Percentiles rank a stretch among this genome's conserved stretches.
phyloP scores from a whole-genome alignment of 1,140 invertebrate genomes.

The Eurosta solidaginis region DNA sequence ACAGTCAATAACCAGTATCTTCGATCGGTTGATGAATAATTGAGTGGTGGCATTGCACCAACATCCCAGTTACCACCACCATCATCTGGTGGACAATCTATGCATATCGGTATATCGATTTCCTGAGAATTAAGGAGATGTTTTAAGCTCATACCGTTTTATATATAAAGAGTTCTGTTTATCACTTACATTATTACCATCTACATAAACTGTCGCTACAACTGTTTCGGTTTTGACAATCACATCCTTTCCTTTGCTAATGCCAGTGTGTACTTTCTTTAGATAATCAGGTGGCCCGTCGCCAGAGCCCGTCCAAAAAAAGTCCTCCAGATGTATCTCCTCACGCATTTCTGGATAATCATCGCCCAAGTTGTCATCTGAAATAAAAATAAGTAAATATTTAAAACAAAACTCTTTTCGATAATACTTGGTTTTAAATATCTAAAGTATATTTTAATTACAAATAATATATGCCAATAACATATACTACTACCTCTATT shows the following conservation, averaged over 20 bases:
- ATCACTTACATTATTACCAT: conserved; percentile 53
- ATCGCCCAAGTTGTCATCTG: conserved; percentile 46
- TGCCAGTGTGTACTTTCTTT: conserved; percentile 55
- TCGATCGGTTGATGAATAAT: conserved; percentile 61
- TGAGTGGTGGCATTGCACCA: conserved; percentile 46
- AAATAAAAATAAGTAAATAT: neutral
- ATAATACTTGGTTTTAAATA: too few species aligned
- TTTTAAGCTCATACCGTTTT: neutral
- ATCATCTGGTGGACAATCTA: conserved; percentile 53
- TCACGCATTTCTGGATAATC: conserved; percentile 62
- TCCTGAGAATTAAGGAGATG: conserved; percentile 39
- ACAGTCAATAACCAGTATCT: conserved; percentile 82
- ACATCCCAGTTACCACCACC: conserved; percentile 47
- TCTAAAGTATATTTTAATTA: neutral
- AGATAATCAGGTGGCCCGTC: conserved; percentile 67
- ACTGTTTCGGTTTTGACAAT: conserved; percentile 62
- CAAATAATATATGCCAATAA: too few species aligned
- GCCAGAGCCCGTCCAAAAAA: conserved; percentile 84
- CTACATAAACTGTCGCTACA: conserved; percentile 68
- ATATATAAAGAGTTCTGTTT: neutral
- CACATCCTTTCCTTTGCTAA: conserved; percentile 56
- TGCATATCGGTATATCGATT: conserved; percentile 56
- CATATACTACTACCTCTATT: too few species aligned
- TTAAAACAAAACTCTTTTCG: neutral
- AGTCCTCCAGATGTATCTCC: conserved; percentile 75